These are phyloP conservation scores for Caiman crocodilus DNA, from an alignment of 2,797 vertebrate species.

Conservation along the genomic window DNA sequence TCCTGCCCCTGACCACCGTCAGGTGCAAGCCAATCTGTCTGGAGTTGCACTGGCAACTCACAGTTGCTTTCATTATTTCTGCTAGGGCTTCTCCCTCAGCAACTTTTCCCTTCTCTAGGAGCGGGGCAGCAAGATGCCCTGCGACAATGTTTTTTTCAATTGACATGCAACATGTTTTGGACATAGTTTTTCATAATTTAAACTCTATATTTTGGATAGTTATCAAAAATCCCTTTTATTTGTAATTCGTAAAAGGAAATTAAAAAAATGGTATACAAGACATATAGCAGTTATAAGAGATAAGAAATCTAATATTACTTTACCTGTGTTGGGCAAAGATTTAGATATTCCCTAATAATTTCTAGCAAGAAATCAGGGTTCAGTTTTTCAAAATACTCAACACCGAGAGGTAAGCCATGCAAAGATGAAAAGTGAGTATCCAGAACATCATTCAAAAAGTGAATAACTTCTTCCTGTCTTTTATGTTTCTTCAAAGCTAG, in stretches of 20 bases:
- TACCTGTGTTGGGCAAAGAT: constrained; percentile 93
- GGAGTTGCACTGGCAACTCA: too few relatives aligned
- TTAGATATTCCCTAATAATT: constrained; percentile 91
- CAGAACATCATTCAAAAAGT: constrained; percentile 91
- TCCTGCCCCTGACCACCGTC: too few relatives aligned
- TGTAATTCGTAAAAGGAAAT: not conserved
- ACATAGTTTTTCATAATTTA: not conserved
- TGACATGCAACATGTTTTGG: not conserved
- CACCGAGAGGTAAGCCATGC: constrained; percentile 91
- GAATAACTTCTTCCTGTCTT: constrained; percentile 87
- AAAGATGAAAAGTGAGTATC: constrained; percentile 93
- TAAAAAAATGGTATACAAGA: not conserved
- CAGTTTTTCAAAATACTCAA: constrained; percentile 95
- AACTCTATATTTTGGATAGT: not conserved
- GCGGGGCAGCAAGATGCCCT: too few relatives aligned
- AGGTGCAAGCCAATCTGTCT: too few relatives aligned
- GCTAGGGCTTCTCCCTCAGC: too few relatives aligned
- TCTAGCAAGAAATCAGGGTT: constrained; percentile 97
- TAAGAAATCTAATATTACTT: not conserved
- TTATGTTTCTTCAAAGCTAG: constrained; percentile 89
- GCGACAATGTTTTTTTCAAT: too few relatives aligned
- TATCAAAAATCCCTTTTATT: not conserved
- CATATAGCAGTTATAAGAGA: not conserved
- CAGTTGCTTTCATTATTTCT: too few relatives aligned
- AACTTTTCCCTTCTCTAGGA: too few relatives aligned